Conservation (phyloP, 2,888 invertebrate species). For the Tiphia femorata region DNA sequence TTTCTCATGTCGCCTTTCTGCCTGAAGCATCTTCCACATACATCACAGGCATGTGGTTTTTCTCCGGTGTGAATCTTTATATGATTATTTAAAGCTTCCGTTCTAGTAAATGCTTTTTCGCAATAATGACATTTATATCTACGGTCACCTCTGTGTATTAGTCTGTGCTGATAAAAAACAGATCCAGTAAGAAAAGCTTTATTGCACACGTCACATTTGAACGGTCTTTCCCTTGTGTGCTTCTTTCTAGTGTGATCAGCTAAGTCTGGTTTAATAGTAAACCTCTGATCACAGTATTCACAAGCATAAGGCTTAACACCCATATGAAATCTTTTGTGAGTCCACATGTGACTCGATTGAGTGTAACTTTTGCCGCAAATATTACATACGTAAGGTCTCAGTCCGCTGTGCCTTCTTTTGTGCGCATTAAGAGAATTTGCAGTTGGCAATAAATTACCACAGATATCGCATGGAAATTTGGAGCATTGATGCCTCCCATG, state of each 20-base stretch:
- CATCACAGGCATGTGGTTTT: conserved; percentile 59
- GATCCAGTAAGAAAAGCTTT: conserved; percentile 76
- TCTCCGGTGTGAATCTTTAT: conserved; percentile 74
- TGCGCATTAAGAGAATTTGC: conserved; percentile 57
- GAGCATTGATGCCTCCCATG: conserved; percentile 55
- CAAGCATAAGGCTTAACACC: conserved; percentile 77
- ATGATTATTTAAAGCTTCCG: conserved; percentile 76
- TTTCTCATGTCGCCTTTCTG: conserved; percentile 64
- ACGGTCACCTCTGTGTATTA: conserved; percentile 76
- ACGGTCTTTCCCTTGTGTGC: conserved; percentile 76
- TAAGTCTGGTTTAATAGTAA: conserved; percentile 75
- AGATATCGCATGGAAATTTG: conserved; percentile 56
- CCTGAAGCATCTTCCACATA: conserved; percentile 59
- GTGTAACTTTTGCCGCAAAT: conserved; percentile 66
- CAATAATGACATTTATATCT: conserved; percentile 77
- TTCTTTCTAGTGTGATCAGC: conserved; percentile 77
- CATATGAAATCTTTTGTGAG: conserved; percentile 77
- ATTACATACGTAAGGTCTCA: conserved; percentile 59
- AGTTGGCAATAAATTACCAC: conserved; percentile 52
- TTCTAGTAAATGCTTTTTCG: conserved; percentile 75
- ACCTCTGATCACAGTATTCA: conserved; percentile 74
- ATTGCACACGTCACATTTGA: conserved; percentile 74
- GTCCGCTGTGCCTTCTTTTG: conserved; percentile 57
- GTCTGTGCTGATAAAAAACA: conserved; percentile 75
- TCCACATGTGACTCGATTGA: conserved; percentile 77